Conservation (phyloP, 2,113 vertebrate species). For the Apodemus sylvaticus region DNA sequence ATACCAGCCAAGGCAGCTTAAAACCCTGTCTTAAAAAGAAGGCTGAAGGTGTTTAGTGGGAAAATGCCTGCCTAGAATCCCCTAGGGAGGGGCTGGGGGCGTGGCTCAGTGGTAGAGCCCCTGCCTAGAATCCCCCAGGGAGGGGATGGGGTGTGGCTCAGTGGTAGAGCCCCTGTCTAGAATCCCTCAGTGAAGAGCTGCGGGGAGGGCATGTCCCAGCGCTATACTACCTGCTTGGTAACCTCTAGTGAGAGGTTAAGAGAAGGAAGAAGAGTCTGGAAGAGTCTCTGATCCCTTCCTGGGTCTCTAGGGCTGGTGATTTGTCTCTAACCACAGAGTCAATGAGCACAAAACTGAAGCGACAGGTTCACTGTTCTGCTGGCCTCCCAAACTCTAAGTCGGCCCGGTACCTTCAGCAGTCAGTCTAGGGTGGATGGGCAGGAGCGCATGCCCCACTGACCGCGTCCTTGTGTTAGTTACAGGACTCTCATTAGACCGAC, state of each 20-base stretch:
- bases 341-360: not conserved
- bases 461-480: constrained; percentile 90
- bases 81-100: not conserved
- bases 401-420: not conserved
- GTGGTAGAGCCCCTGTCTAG: not conserved
- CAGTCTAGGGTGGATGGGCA: rapidly evolving
- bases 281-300: not conserved
- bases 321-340: not conserved
- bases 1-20: not conserved
- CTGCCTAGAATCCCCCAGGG: not conserved
- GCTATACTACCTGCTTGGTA: not conserved
- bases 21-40: not conserved
- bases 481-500: constrained; percentile 94
- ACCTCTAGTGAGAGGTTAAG: not conserved
- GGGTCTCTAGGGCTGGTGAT: not conserved
- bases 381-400: not conserved
- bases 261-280: not conserved
- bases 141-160: not conserved
- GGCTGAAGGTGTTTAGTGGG: not conserved
- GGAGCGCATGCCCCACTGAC: constrained; percentile 61
- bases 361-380: not conserved
- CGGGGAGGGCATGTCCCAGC: not conserved
- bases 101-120: not conserved
- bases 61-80: not conserved
- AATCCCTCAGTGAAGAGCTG: not conserved